These are phyloP conservation scores for Drosophila emarginata DNA, from an alignment of 2,888 invertebrate genomes.

Conservation along the genomic window DNA sequence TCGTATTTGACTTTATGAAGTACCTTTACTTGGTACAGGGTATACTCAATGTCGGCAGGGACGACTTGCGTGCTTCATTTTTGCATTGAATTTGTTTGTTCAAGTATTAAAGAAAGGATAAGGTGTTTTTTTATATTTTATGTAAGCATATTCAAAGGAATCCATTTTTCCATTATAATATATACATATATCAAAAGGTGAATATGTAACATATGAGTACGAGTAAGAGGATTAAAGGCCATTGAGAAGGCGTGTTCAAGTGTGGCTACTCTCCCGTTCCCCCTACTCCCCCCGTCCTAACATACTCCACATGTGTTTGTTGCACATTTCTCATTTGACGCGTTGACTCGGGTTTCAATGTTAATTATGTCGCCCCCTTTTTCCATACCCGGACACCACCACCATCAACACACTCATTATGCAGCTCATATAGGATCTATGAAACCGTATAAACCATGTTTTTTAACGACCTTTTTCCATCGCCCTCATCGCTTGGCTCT, in stretches of 20 bases:
- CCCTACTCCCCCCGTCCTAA: neutral
- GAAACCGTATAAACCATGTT: slow-evolving; percentile 45
- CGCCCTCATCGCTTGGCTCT: slow-evolving; percentile 9
- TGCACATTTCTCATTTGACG: slow-evolving; percentile 63
- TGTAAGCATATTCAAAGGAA: neutral
- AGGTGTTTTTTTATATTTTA: neutral
- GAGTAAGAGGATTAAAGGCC: slow-evolving; percentile 52
- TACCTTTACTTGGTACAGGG: too few relatives aligned
- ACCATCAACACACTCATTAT: slow-evolving; percentile 60
- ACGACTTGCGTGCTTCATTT: too few relatives aligned
- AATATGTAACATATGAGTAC: slow-evolving; percentile 8
- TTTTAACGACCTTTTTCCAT: slow-evolving; percentile 52
- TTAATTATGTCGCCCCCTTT: slow-evolving; percentile 57
- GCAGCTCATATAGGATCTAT: slow-evolving; percentile 63
- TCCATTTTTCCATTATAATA: slow-evolving; percentile 35
- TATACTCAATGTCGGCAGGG: too few relatives aligned
- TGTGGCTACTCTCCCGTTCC: slow-evolving; percentile 4
- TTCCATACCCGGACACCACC: neutral
- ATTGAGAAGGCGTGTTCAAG: slow-evolving; percentile 44
- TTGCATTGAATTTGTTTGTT: neutral
- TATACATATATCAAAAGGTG: slow-evolving; percentile 46
- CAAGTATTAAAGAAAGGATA: neutral
- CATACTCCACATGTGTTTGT: slow-evolving; percentile 11
- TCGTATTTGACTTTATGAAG: too few relatives aligned
- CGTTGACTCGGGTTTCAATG: slow-evolving; percentile 61